Conservation (phyloP, 2,888 invertebrate species). For the Patella pellucida region DNA sequence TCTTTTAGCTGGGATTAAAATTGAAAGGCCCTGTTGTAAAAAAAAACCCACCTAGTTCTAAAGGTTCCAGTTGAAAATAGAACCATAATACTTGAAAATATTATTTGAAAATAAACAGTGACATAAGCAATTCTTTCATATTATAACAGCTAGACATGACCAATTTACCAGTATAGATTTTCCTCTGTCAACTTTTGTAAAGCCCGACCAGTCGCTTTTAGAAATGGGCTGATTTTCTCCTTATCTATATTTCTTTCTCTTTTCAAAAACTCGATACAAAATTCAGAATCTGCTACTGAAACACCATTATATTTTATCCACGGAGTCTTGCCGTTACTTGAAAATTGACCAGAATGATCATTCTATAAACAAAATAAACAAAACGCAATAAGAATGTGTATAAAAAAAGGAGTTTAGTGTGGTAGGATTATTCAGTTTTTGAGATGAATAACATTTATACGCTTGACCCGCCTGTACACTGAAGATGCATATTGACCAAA, state of each 20-base stretch:
- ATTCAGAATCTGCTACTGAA: slow-evolving; percentile 68
- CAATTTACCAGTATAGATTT: slow-evolving; percentile 68
- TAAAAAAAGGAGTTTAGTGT: no score
- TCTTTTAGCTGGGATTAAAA: no score
- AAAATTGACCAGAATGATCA: slow-evolving; percentile 61
- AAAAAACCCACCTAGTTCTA: no score
- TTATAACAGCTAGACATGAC: no score
- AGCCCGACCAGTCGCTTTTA: slow-evolving; percentile 63
- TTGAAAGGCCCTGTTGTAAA: no score
- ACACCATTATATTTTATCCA: slow-evolving; percentile 70
- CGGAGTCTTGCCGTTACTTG: slow-evolving; percentile 69
- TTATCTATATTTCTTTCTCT: slow-evolving; percentile 58
- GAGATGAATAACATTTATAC: no score
- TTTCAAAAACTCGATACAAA: slow-evolving; percentile 68
- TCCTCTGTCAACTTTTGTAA: slow-evolving; percentile 69
- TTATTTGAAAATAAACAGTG: no score
- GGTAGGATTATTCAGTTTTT: no score
- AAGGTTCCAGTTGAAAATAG: no score
- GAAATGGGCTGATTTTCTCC: slow-evolving; percentile 55
- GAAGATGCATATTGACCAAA: neutral
- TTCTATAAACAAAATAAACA: slow-evolving; percentile 42
- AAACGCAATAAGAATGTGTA: no score
- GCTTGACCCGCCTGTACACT: neutral
- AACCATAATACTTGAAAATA: no score
- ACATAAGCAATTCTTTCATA: no score